phyloP scores from a whole-genome alignment of 37 sponge, comb jelly and placozoan genomes.

The Agelas oroides region DNA sequence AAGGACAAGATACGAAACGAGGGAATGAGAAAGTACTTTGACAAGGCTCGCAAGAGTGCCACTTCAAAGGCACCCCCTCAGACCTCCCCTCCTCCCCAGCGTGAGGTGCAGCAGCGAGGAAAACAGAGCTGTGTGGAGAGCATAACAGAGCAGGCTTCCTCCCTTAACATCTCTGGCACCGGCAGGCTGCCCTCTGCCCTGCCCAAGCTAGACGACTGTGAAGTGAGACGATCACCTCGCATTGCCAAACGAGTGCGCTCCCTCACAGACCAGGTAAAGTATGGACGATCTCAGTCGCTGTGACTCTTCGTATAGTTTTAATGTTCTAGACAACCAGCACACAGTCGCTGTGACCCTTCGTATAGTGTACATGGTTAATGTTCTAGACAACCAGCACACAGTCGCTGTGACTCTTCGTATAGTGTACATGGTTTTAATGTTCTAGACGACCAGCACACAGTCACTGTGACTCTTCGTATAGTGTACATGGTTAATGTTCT shows the following conservation, averaged over 20 bases:
- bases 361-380: too few relatives aligned
- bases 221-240: constrained; percentile 67
- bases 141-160: background rate
- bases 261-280: constrained; percentile 42
- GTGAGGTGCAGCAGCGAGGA: background rate
- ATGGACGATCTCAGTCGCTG: background rate
- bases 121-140: too few relatives aligned
- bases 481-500: too few relatives aligned
- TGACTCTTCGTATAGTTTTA: background rate
- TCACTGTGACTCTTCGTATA: too few relatives aligned
- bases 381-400: too few relatives aligned
- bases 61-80: constrained; percentile 7
- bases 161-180: background rate
- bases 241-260: constrained; percentile 55
- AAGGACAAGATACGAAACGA: constrained; percentile 46
- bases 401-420: too few relatives aligned
- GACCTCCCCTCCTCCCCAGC: background rate
- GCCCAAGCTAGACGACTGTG: background rate
- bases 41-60: background rate
- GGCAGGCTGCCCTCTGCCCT: background rate
- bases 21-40: constrained; percentile 59
- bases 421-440: too few relatives aligned
- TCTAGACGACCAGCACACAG: too few relatives aligned
- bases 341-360: too few relatives aligned
- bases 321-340: too few relatives aligned